Base-by-base conservation (phyloP, 2,113 vertebrate species). In the Casuarius casuarius region DNA sequence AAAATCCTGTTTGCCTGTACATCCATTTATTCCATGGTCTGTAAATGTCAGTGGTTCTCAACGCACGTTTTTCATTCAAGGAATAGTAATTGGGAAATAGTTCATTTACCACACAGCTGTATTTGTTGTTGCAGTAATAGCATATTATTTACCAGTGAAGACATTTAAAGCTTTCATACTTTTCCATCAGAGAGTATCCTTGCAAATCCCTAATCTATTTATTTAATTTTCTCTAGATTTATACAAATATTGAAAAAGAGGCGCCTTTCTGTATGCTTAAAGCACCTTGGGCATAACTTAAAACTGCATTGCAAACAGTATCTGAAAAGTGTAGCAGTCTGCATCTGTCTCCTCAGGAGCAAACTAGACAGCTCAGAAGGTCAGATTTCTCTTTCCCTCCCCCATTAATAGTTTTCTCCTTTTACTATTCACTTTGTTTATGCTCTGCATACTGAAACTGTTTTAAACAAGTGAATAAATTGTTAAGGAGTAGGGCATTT, bases 161-260 rank as follows among this genome's bases (percentile, higher is more conserved):
- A 96, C 89, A 87, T 96, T 95, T 92, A 92, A 95, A 95, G 84
- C 89, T 94, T 97, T 95, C 96, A 95, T 94, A 92, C 81, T 83
- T 95, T 91, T 95, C 94, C 94, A 94, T 94, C 91, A 90, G 95
- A 94, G 87, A 92, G 63, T 96, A 95, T 96, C 89, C 94, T 94
- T 71, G 87, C 91, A 96, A 94, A 95, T 97, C 92, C 94, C 96
- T 97, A 94, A 97, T 94, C 92, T 96, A 95, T 97, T 97, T 97
- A 96, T 96, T 96, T 97, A 94, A 95, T 97, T 97, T 97, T 95
- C 96, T 95, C 93, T 90, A 89, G 84, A 97, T 95, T 94, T 96
- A 48, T 95, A 90, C 94, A 97, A 97, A 97, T 96, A 96, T 94
- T 97, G 97, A 94, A 92, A 95, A 97, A 92, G 91, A 95, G 94